Percentiles rank a stretch among this genome's conserved stretches.
phyloP scores from a whole-genome alignment of 2,113 vertebrate genomes.

The Empidonax alnorum region DNA sequence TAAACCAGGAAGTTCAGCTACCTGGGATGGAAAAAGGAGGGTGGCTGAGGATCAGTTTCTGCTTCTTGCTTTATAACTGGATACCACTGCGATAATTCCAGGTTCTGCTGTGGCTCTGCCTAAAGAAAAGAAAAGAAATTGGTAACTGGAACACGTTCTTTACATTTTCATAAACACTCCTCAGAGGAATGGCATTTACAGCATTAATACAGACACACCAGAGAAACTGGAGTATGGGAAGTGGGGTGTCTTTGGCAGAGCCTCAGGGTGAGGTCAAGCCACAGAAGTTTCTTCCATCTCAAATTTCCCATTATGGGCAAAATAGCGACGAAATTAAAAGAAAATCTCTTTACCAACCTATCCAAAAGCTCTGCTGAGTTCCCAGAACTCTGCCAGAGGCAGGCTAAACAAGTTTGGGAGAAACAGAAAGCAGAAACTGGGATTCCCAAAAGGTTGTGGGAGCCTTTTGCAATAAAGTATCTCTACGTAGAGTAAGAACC shows the following conservation, averaged over 20 bases:
- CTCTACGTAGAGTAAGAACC: background rate
- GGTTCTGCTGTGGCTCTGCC: slow-evolving; percentile 81
- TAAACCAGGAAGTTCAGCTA: slow-evolving; percentile 55
- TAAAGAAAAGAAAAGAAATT: slow-evolving; percentile 49
- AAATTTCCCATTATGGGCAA: background rate
- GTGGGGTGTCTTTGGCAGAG: background rate
- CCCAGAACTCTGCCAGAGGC: background rate
- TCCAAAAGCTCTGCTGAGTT: background rate
- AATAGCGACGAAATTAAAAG: background rate
- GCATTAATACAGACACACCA: background rate
- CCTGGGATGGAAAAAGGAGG: slow-evolving; percentile 92
- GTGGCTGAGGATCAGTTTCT: slow-evolving; percentile 78
- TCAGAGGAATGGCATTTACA: background rate
- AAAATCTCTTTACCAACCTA: background rate
- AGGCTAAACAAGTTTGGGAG: background rate
- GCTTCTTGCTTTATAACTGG: slow-evolving; percentile 96
- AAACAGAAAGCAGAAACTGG: background rate
- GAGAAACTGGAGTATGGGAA: background rate
- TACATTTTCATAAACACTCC: background rate
- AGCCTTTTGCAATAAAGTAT: background rate
- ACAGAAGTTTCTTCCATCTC: background rate
- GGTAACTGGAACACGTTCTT: background rate
- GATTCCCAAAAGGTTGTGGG: background rate
- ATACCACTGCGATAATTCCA: slow-evolving; percentile 88
- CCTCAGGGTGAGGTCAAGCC: background rate